A percentile compares a stretch with the other conserved stretches of the same genome.
These are phyloP conservation scores for Notolepis coatsorum DNA, from an alignment of 2,797 vertebrate genomes.

Conservation along the genomic window DNA sequence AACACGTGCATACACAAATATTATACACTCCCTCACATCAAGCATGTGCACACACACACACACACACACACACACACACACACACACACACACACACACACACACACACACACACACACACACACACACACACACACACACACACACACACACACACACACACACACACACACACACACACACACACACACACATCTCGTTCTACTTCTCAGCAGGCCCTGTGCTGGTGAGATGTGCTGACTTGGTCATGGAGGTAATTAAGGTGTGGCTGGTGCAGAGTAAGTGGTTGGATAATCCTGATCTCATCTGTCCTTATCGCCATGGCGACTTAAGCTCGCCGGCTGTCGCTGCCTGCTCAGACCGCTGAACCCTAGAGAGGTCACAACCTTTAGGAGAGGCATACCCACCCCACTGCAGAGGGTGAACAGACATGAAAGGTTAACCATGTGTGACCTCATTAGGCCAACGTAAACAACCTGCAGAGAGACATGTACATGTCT, in stretches of 20 bases:
- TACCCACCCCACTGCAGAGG: neutral
- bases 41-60: neutral
- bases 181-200: neutral
- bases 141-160: too few species aligned
- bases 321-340: constrained; percentile 21
- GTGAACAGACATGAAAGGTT: constrained; percentile 39
- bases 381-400: constrained; percentile 28
- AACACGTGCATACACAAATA: too few species aligned
- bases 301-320: constrained; percentile 31
- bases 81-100: neutral
- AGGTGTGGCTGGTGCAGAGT: neutral
- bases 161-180: neutral
- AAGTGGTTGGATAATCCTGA: constrained; percentile 39
- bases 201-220: neutral
- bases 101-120: constrained; percentile 6
- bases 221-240: constrained; percentile 16
- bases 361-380: constrained; percentile 25
- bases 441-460: constrained; percentile 30
- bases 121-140: too few species aligned
- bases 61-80: neutral
- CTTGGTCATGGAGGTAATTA: constrained; percentile 18
- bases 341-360: constrained; percentile 23
- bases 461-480: constrained; percentile 11
- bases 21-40: too few species aligned
- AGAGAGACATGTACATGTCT: constrained; percentile 1